Evolutionary conservation across 2,797 vertebrate genomes (phyloP).

Genomic region (Thaleichthys pacificus): DNA sequence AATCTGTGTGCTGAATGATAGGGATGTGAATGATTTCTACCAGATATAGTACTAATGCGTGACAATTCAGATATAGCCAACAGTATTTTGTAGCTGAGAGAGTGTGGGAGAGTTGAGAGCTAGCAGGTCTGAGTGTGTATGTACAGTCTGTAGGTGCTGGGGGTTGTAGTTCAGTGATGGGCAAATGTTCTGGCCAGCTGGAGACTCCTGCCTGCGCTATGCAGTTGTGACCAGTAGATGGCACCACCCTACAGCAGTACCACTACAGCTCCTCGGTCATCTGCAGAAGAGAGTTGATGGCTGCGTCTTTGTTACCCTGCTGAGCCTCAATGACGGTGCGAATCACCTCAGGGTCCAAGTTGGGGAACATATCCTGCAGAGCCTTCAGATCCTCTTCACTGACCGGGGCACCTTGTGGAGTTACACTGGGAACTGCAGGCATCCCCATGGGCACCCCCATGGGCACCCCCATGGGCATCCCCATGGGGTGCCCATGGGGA

Average conservation of each 20-base stretch:
- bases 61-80: neutral
- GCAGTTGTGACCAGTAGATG: slow-evolving; percentile 6
- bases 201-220: neutral
- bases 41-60: neutral
- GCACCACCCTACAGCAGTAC: neutral
- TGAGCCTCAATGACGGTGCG: slow-evolving; percentile 94
- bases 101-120: slow-evolving; percentile 19
- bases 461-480: slow-evolving; percentile 77
- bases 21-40: neutral
- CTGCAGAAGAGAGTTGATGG: slow-evolving; percentile 95
- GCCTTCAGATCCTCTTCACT: slow-evolving; percentile 90
- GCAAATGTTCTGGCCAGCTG: slow-evolving; percentile 3
- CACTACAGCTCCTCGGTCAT: slow-evolving; percentile 92
- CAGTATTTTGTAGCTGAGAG: neutral
- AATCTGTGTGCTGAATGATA: slow-evolving; percentile 1
- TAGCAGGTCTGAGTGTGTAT: slow-evolving; percentile 12
- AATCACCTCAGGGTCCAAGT: slow-evolving; percentile 92
- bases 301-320: slow-evolving; percentile 89
- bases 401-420: slow-evolving; percentile 76
- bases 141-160: slow-evolving; percentile 2
- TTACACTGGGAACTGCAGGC: slow-evolving; percentile 66
- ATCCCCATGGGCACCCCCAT: slow-evolving; percentile 79
- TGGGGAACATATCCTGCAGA: slow-evolving; percentile 97
- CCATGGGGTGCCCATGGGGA: slow-evolving; percentile 75
- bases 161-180: slow-evolving; percentile 1